These are phyloP conservation scores for Balaenoptera acutorostrata DNA, from an alignment of 2,113 vertebrate genomes.

Conservation along the genomic window DNA sequence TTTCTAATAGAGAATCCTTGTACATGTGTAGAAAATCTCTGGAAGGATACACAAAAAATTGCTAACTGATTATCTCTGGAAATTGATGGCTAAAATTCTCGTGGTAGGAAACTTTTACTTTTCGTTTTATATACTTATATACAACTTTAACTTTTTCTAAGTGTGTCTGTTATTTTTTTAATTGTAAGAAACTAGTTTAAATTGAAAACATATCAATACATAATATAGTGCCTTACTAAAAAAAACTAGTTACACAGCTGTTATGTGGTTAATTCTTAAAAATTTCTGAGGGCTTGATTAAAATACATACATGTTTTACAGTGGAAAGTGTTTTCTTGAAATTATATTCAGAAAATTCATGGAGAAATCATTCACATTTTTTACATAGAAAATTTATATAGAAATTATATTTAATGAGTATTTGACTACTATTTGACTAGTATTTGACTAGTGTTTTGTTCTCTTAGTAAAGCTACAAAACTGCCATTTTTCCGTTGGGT, in stretches of 20 bases:
- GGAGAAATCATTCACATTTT: background rate
- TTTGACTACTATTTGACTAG: background rate
- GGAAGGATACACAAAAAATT: background rate
- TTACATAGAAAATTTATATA: background rate
- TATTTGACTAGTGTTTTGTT: background rate
- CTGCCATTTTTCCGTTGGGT: background rate
- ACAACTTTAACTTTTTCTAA: background rate
- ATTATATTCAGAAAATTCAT: background rate
- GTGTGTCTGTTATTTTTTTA: background rate
- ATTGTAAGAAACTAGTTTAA: background rate
- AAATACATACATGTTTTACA: background rate
- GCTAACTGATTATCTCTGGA: background rate
- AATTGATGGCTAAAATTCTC: background rate
- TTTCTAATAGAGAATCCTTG: background rate
- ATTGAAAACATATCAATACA: background rate
- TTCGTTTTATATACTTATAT: background rate
- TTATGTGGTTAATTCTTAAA: background rate
- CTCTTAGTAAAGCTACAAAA: background rate
- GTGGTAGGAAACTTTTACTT: background rate
- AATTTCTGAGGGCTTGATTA: slow-evolving; percentile 11
- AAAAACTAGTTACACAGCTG: background rate
- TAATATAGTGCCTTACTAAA: background rate
- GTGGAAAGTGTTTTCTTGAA: background rate
- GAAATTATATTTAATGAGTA: background rate
- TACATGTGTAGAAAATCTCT: background rate